These are phyloP conservation scores for Aurelia sp. DNA, from an alignment of 30 jellyfish, hydroid and myxozoan species.

Conservation along the genomic window DNA sequence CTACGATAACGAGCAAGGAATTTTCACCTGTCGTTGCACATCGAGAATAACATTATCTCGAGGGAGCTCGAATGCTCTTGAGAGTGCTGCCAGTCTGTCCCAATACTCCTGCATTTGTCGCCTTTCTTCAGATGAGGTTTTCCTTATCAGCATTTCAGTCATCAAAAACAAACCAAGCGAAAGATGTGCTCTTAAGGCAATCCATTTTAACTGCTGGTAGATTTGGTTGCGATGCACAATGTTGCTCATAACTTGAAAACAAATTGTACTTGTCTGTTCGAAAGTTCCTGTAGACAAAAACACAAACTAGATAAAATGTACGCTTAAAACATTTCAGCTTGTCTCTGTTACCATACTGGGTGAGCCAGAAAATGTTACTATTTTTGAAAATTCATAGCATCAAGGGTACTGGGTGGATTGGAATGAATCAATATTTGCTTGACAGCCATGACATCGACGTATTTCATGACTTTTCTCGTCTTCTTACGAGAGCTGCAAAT, in stretches of 20 bases:
- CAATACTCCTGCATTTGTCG: conserved; percentile 33
- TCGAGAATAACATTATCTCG: conserved; percentile 8
- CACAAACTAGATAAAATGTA: too few species aligned
- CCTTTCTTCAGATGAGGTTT: neutral
- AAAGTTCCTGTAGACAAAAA: too few species aligned
- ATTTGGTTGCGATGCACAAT: conserved; percentile 44
- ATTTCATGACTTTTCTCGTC: too few species aligned
- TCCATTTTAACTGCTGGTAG: conserved; percentile 47
- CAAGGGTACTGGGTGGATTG: too few species aligned
- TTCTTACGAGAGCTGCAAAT: too few species aligned
- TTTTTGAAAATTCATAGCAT: too few species aligned
- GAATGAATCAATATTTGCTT: too few species aligned
- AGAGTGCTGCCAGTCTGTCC: conserved; percentile 60
- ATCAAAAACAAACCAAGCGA: conserved; percentile 34
- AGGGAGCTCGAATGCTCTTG: conserved; percentile 57
- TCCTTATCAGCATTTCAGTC: conserved; percentile 2
- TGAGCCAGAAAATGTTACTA: too few species aligned
- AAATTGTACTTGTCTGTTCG: conserved; percentile 39
- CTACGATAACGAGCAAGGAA: too few species aligned
- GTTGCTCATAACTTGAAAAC: conserved; percentile 48
- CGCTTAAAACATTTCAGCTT: too few species aligned
- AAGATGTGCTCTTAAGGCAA: conserved; percentile 45
- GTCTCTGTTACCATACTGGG: too few species aligned
- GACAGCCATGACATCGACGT: too few species aligned
- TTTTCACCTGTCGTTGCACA: conserved; percentile 54